A percentile compares a stretch with the other conserved stretches of the same genome.
Conservation (phyloP, 1,140 invertebrate genomes). For the Cotesia glomerata region DNA sequence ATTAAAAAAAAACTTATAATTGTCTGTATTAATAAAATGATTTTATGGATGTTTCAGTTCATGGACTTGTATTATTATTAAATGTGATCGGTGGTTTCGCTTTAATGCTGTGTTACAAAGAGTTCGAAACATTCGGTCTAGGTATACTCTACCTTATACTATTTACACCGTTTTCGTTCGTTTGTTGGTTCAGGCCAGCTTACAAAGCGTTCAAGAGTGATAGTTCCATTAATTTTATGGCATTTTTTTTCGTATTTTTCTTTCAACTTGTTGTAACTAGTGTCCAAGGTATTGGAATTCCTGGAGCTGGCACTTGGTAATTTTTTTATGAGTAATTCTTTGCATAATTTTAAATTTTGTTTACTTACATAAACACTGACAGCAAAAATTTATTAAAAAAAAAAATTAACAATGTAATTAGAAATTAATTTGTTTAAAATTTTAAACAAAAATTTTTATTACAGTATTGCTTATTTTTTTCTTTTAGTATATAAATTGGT, state of each 20-base stretch:
- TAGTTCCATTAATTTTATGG: constrained; percentile 99
- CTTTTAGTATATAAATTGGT: too few relatives aligned
- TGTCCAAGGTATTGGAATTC: constrained; percentile 87
- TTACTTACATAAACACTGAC: too few relatives aligned
- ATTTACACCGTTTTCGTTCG: constrained; percentile 95
- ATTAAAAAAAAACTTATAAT: too few relatives aligned
- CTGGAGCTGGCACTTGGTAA: constrained; percentile 80
- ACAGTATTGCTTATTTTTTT: too few relatives aligned
- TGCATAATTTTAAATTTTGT: constrained; percentile 10
- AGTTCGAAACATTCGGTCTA: constrained; percentile 84
- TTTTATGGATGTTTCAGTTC: constrained; percentile 73
- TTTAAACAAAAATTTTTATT: too few relatives aligned
- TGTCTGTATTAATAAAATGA: constrained; percentile 1
- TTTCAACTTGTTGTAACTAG: constrained; percentile 93
- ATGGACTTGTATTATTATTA: constrained; percentile 81
- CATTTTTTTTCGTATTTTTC: constrained; percentile 99
- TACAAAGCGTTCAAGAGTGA: constrained; percentile 92
- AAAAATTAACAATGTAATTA: constrained; percentile 32
- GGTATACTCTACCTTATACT: constrained; percentile 88
- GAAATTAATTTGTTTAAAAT: too few relatives aligned
- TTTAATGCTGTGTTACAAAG: constrained; percentile 69
- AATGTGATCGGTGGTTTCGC: constrained; percentile 87
- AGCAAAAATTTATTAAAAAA: too few relatives aligned
- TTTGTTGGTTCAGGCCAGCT: constrained; percentile 93
- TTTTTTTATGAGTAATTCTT: background rate